Conservation (phyloP, 2,888 invertebrate species). For the Rhopalosiphum nymphaeae region DNA sequence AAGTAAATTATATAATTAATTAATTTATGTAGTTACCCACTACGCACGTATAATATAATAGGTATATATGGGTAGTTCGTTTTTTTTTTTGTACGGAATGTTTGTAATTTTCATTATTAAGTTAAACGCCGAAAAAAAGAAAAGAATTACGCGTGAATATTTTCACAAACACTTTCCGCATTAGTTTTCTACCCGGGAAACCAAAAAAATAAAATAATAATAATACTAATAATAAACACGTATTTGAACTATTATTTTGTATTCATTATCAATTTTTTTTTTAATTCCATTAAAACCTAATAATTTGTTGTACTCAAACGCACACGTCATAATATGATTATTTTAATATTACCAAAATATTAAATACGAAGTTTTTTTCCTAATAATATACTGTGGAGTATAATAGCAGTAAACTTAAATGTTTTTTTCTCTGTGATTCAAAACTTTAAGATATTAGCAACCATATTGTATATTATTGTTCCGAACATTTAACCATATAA, state of each 20-base stretch:
- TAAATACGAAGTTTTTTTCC: conserved; percentile 16
- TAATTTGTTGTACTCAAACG: background rate
- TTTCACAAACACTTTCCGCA: background rate
- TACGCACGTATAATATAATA: background rate
- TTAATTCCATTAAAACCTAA: background rate
- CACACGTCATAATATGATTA: background rate
- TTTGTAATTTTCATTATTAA: background rate
- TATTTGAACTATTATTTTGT: background rate
- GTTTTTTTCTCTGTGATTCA: background rate
- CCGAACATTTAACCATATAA: background rate
- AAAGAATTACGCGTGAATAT: background rate
- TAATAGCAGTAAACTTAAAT: background rate
- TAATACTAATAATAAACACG: background rate
- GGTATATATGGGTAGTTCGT: background rate
- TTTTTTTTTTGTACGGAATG: background rate
- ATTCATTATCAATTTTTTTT: background rate
- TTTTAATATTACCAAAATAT: background rate
- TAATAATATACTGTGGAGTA: background rate
- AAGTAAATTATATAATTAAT: background rate
- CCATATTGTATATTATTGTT: background rate
- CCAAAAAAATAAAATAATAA: background rate
- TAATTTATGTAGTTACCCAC: background rate
- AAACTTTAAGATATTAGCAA: conserved; percentile 9
- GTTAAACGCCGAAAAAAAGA: background rate
- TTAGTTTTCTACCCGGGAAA: background rate